phyloP scores from a whole-genome alignment of 2,797 vertebrate genomes.

The Danio aesculapii region DNA sequence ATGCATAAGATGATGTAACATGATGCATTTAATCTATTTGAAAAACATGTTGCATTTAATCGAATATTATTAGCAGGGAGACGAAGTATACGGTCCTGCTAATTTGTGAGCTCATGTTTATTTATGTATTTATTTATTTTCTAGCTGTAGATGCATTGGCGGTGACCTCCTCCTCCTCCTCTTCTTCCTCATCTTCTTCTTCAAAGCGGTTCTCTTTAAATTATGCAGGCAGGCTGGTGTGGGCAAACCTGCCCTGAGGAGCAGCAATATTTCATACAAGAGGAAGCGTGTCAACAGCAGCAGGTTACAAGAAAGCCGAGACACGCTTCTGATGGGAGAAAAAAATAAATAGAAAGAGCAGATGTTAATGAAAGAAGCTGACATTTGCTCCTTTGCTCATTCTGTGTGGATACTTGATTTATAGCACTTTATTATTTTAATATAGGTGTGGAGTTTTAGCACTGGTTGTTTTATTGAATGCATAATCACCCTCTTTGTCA shows the following conservation, averaged over 20 bases:
- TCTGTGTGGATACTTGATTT: conserved; percentile 13
- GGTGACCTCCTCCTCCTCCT: conserved; percentile 43
- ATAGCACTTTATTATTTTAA: conserved; percentile 12
- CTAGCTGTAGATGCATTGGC: conserved; percentile 19
- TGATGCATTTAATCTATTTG: conserved; percentile 17
- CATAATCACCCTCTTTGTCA: conserved; percentile 15
- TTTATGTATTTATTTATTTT: conserved; percentile 6
- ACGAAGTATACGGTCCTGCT: conserved; percentile 5
- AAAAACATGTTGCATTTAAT: conserved; percentile 42
- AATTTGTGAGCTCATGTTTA: conserved; percentile 33
- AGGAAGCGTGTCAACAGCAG: conserved; percentile 63
- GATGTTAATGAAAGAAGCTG: conserved; percentile 44
- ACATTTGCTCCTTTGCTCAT: conserved; percentile 18
- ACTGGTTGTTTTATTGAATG: background rate
- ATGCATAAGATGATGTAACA: conserved; percentile 37
- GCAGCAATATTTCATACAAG: conserved; percentile 62
- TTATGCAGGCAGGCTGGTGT: conserved; percentile 56
- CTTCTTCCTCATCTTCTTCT: conserved; percentile 6
- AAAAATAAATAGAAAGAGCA: conserved; percentile 43
- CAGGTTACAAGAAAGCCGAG: conserved; percentile 62
- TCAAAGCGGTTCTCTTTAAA: conserved; percentile 60
- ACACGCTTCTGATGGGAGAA: conserved; percentile 48
- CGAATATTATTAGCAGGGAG: background rate
- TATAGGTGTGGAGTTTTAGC: background rate
- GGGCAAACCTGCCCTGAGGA: conserved; percentile 55